phyloP scores from a whole-genome alignment of 2,113 vertebrate species.

The Saccopteryx leptura region DNA sequence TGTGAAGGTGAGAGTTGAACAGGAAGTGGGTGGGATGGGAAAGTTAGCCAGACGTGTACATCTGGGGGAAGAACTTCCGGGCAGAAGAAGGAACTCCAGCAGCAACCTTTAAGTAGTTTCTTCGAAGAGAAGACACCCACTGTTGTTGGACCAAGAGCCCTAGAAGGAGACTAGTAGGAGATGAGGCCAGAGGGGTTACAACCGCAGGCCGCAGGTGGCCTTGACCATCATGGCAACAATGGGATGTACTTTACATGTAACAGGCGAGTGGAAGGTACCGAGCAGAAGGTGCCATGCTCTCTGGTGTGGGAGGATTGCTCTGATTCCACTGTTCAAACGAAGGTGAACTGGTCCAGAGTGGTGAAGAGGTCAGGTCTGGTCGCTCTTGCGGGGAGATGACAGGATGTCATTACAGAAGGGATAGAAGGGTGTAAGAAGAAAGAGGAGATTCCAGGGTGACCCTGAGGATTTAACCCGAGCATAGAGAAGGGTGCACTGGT shows the following conservation, averaged over 20 bases:
- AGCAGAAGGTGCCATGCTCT: neutral
- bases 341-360: too few relatives aligned
- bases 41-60: neutral
- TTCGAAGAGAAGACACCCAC: neutral
- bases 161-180: neutral
- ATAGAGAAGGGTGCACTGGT: too few relatives aligned
- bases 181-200: neutral
- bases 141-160: too few relatives aligned
- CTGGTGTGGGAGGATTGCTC: neutral
- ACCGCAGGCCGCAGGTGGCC: neutral
- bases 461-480: neutral
- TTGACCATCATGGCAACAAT: neutral
- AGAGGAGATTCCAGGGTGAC: too few relatives aligned
- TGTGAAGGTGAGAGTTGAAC: neutral
- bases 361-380: neutral
- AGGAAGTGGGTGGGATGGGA: accelerated
- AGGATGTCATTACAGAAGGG: neutral
- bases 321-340: neutral
- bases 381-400: neutral
- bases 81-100: neutral
- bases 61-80: neutral
- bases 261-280: neutral
- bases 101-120: neutral
- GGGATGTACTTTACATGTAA: neutral
- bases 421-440: neutral